phyloP scores from a whole-genome alignment of 2,113 vertebrate species.

The Trochalopteron elliotii region DNA sequence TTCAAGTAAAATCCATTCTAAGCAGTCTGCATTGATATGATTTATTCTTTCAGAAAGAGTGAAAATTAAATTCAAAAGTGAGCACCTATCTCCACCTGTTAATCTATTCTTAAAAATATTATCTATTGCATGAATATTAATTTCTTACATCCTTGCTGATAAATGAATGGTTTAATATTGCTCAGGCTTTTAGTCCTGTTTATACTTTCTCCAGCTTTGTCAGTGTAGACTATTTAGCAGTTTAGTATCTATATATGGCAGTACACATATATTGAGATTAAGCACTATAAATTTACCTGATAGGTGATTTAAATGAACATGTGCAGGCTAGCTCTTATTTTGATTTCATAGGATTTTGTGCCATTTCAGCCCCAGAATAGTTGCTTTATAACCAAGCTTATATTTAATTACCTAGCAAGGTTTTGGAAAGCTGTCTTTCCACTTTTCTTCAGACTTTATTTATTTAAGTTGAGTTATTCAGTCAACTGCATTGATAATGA shows the following conservation, averaged over 20 bases:
- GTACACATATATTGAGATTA: background rate
- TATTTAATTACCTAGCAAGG: background rate
- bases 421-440: background rate
- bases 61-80: background rate
- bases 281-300: background rate
- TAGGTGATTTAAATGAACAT: background rate
- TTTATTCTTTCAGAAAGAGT: background rate
- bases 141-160: background rate
- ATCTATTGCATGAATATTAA: background rate
- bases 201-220: background rate
- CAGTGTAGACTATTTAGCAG: background rate
- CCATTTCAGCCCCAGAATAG: background rate
- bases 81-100: background rate
- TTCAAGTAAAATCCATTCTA: background rate
- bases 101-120: background rate
- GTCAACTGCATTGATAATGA: background rate
- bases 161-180: background rate
- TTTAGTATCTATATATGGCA: background rate
- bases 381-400: background rate
- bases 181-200: background rate
- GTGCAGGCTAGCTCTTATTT: background rate
- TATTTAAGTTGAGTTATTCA: background rate
- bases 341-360: background rate
- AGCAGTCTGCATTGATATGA: background rate
- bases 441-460: background rate